phyloP scores from a whole-genome alignment of 2,888 invertebrate species.

The Thysanoteuthis rhombus region DNA sequence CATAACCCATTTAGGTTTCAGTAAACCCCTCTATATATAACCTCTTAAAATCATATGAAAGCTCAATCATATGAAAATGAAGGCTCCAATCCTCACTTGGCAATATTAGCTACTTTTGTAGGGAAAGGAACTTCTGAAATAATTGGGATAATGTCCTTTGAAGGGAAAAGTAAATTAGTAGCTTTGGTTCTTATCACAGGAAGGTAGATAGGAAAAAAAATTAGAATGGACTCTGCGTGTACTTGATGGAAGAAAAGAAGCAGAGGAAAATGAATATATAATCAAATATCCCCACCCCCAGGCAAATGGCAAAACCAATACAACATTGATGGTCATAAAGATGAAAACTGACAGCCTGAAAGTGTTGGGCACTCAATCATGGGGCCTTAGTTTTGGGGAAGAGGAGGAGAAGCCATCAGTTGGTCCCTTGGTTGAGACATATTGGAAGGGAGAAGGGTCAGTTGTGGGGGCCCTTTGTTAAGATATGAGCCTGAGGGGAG shows the following conservation, averaged over 20 bases:
- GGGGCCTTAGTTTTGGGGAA: background rate
- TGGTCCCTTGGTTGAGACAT: too few relatives aligned
- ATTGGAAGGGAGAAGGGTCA: too few relatives aligned
- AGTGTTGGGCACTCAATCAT: background rate
- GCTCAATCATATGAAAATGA: too few relatives aligned
- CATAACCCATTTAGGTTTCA: too few relatives aligned
- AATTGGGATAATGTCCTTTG: background rate
- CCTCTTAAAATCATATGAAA: too few relatives aligned
- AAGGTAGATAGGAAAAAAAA: background rate
- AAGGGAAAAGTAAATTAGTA: background rate
- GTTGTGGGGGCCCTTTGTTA: too few relatives aligned
- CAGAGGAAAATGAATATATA: background rate
- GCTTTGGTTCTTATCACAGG: background rate
- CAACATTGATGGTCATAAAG: background rate
- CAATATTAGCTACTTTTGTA: background rate
- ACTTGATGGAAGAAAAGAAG: background rate
- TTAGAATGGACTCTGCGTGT: background rate
- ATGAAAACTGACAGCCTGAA: background rate
- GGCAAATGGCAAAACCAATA: background rate
- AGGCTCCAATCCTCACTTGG: too few relatives aligned
- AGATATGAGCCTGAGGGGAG: background rate
- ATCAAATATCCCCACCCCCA: background rate
- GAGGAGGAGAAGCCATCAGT: too few relatives aligned
- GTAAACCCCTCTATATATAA: too few relatives aligned
- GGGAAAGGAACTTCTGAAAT: background rate